A percentile compares a stretch with the other conserved stretches of the same genome.
Evolutionary conservation across 1,140 invertebrate species (phyloP).

Genomic region (Drosophila tropicalis): DNA sequence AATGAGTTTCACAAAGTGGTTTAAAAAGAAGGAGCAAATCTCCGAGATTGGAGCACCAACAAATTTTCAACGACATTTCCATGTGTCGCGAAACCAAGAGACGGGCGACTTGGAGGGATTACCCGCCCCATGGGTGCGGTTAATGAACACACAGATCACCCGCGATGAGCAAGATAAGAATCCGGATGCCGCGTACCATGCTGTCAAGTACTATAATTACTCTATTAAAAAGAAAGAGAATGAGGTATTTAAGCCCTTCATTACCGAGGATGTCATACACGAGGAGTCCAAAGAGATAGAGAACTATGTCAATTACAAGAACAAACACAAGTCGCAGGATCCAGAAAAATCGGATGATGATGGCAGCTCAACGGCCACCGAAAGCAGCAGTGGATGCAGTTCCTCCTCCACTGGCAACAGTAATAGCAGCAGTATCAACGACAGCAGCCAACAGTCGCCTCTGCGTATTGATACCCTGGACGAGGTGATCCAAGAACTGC

Average conservation of each 20-base stretch:
- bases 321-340: constrained; percentile 86
- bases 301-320: constrained; percentile 88
- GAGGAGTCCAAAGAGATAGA: constrained; percentile 92
- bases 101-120: constrained; percentile 91
- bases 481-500: constrained; percentile 76
- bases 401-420: constrained; percentile 67
- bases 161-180: constrained; percentile 95
- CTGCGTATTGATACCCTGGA: constrained; percentile 64
- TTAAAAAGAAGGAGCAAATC: constrained; percentile 80
- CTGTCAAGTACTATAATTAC: constrained; percentile 96
- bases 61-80: constrained; percentile 91
- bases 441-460: constrained; percentile 70
- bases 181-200: constrained; percentile 92
- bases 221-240: constrained; percentile 90
- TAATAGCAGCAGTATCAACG: constrained; percentile 75
- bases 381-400: constrained; percentile 67
- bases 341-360: constrained; percentile 75
- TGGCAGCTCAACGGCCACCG: constrained; percentile 58
- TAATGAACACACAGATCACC: constrained; percentile 94
- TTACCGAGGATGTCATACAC: constrained; percentile 90
- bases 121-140: constrained; percentile 89
- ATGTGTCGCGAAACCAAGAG: constrained; percentile 90
- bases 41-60: constrained; percentile 90
- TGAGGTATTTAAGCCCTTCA: constrained; percentile 90
- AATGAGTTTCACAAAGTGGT: constrained; percentile 75